Base-by-base conservation (phyloP, 2,888 invertebrate genomes). In the Cheilosia grossa region DNA sequence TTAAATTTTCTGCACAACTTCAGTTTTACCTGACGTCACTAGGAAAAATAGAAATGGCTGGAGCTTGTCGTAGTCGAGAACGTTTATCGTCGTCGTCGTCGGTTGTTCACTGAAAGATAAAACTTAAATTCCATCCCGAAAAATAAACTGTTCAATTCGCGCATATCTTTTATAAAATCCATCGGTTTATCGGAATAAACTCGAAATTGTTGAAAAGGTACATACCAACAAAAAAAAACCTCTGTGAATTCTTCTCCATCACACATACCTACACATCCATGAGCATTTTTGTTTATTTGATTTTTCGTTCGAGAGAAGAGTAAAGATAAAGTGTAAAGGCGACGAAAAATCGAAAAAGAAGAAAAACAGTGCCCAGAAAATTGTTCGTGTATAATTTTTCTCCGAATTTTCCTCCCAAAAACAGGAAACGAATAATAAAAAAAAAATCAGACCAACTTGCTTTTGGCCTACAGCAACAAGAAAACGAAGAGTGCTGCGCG, bases 41-140 rank as follows among this genome's bases (percentile, higher is more conserved):
- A 54, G 64, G 80, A 74, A 83, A 83, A 80, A 75, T 70, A 79
- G 83, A 83, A 75, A 83, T 83, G 83, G 83, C 83, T 83, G 83
- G 80, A 83, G 64, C 69, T 70, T 80, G 74, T 83, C 80, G 74
- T 69, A 74, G 58, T 83, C 66, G 49, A 78, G 78, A 63, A 69
- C 73, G 69, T 73, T 67, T 51, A 74, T 79, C 75, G 67, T 75
- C 44, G 73, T 49, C 59, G 64, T 66, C 58, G 72, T 80, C 80
- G 73, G 78, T 78, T 49, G 47, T 49, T 70, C 77, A 63, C 49
- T 78, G 15, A 56, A 69, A 44, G 24, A 58, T 6, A 47, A 58
- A 47, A 40, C 4, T 40, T 6, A 4, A 47, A 27, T 47, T 47
- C 0, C 2, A 63, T 63, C 19, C n/a, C 19, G 33, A 58, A 0